Percentiles rank a stretch among this genome's conserved stretches.
Conservation (phyloP, 2,888 invertebrate species). For the Lissocephala sabroskyi region DNA sequence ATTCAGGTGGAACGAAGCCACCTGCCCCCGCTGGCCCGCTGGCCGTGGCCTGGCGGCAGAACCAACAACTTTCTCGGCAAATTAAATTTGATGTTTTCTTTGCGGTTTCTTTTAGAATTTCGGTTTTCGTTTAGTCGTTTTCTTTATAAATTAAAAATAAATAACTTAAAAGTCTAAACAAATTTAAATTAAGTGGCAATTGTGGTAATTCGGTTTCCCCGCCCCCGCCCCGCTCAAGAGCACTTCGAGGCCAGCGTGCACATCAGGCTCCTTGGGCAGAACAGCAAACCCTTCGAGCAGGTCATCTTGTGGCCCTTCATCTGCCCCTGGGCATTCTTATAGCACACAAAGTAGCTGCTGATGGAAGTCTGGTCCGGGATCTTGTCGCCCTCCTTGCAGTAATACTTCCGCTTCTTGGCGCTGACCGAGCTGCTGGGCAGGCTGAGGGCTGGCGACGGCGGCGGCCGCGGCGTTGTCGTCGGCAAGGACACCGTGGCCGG, state of each 20-base stretch:
- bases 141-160: slow-evolving; percentile 41
- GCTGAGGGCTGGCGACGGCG: slow-evolving; percentile 21
- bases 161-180: slow-evolving; percentile 35
- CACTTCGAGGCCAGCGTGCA: slow-evolving; percentile 72
- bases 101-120: no score
- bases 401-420: slow-evolving; percentile 67
- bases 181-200: slow-evolving; percentile 24
- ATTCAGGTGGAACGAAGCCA: slow-evolving; percentile 46
- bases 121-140: no score
- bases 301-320: slow-evolving; percentile 73
- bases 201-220: slow-evolving; percentile 18
- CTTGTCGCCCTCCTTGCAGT: slow-evolving; percentile 73
- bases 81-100: background rate
- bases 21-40: no score
- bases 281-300: slow-evolving; percentile 73
- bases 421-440: slow-evolving; percentile 1
- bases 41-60: slow-evolving; percentile 19
- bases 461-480: slow-evolving; percentile 16
- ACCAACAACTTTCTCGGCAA: slow-evolving; percentile 28
- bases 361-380: slow-evolving; percentile 73
- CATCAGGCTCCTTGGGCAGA: slow-evolving; percentile 72
- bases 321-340: slow-evolving; percentile 66
- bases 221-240: slow-evolving; percentile 22
- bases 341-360: slow-evolving; percentile 73
- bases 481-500: slow-evolving; percentile 17